These are phyloP conservation scores for Chrysodeixis includens DNA, from an alignment of 2,888 invertebrate genomes.

Conservation along the genomic window DNA sequence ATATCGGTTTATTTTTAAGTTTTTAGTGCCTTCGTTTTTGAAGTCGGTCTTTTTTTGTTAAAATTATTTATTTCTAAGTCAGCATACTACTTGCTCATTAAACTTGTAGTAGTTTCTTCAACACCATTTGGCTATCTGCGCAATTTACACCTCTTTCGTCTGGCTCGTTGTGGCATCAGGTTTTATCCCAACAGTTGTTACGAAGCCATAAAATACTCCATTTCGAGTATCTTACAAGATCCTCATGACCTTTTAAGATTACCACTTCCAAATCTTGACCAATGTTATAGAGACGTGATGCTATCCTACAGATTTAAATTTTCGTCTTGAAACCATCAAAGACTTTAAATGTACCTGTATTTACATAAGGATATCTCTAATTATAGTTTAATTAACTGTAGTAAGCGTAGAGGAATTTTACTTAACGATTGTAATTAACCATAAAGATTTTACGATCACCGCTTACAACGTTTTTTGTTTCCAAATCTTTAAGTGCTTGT, in stretches of 20 bases:
- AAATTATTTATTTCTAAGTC: too few species aligned
- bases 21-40: too few species aligned
- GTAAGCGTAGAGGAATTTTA: not conserved
- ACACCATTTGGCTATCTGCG: too few species aligned
- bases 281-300: not conserved
- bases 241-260: not conserved
- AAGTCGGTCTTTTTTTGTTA: too few species aligned
- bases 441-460: not conserved
- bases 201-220: conserved; percentile 1
- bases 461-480: not conserved
- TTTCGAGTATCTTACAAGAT: not conserved
- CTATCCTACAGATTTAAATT: not conserved
- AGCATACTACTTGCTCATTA: too few species aligned
- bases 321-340: not conserved
- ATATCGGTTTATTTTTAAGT: too few species aligned
- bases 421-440: not conserved
- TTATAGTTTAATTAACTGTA: not conserved
- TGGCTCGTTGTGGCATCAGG: not conserved
- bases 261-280: not conserved
- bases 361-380: not conserved
- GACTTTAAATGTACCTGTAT: not conserved
- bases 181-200: not conserved
- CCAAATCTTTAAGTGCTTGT: not conserved
- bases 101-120: too few species aligned
- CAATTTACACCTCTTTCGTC: too few species aligned